These are phyloP conservation scores for Petroica traversi DNA, from an alignment of 2,113 vertebrate genomes.

Conservation along the genomic window DNA sequence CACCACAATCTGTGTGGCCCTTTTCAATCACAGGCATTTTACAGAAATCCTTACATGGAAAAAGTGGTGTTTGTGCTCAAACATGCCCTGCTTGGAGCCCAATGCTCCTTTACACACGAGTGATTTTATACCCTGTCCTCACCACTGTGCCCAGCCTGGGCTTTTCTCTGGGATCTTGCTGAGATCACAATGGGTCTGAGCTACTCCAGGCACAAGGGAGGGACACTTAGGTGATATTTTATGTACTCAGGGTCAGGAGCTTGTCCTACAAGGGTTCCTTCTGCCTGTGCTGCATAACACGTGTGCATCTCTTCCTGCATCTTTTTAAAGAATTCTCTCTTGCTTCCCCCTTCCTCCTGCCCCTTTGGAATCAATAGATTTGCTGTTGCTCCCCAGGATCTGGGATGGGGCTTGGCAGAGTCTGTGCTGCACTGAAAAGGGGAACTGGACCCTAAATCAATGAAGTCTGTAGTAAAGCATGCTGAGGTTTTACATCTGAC, in stretches of 20 bases:
- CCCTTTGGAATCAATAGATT: not conserved
- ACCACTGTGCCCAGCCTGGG: fast-evolving
- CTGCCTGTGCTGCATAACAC: fast-evolving
- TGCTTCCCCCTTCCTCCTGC: not conserved
- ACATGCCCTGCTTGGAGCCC: not conserved
- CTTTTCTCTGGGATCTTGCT: not conserved
- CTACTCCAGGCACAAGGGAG: not conserved
- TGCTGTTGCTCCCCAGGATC: not conserved
- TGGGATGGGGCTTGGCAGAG: not conserved
- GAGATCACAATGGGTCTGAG: fast-evolving
- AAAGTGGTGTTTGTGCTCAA: not conserved
- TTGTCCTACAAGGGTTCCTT: fast-evolving
- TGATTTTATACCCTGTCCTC: not conserved
- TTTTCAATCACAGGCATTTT: not conserved
- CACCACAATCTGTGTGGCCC: fast-evolving
- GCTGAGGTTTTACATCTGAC: not conserved
- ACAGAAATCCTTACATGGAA: not conserved
- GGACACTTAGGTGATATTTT: fast-evolving
- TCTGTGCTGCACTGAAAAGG: not conserved
- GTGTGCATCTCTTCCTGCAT: not conserved
- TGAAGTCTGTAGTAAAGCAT: not conserved
- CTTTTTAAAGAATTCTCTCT: not conserved
- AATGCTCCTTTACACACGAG: fast-evolving
- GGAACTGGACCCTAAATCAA: not conserved
- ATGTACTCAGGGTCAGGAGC: not conserved